Evolutionary conservation across 2,113 vertebrate genomes (phyloP), one percentile per base, ranked within the genome.

Genomic region (Tupaia chinensis): DNA sequence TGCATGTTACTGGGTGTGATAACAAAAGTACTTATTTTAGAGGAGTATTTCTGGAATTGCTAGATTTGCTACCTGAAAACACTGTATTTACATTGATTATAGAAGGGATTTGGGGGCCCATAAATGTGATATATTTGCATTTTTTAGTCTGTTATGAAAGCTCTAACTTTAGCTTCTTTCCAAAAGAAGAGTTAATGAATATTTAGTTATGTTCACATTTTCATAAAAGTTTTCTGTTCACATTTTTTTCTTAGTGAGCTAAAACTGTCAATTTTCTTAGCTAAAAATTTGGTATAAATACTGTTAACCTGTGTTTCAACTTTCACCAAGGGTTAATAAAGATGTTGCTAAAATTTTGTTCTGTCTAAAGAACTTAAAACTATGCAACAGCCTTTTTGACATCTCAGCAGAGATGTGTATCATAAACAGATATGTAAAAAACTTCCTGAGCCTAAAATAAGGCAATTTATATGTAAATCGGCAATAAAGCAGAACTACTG

Each of bases 401-500:
- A 99, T 99, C 99, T 99, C 98, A 99, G 99, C 98, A 99, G 98
- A 99, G 99, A 99, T 99, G 98, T 99, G 99, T 99, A 99, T 99
- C 99, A 99, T 99, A 99, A 99, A 99, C 98, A 99, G 98, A 99
- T 99, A 98, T 99, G 99, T 99, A 99, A 99, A 99, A 99, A 99
- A 99, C 99, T 99, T 99, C 99, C 99, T 99, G 98, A 99, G 99
- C 98, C 99, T 99, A 99, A 99, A 99, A 99, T 99, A 99, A 99
- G 99, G 99, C 99, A 99, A 99, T 99, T 99, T 99, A 99, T 99
- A 99, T 99, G 99, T 99, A 99, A 99, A 99, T 99, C 99, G 98
- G 98, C 99, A 99, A 99, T 99, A 99, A 99, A 99, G 99, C 99
- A 99, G 99, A 99, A 99, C 99, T 99, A 99, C 99, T 98, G 99